A percentile compares a stretch with the other conserved stretches of the same genome.
Evolutionary conservation across 2,888 invertebrate species (phyloP).

Genomic region (Eilema caniola): DNA sequence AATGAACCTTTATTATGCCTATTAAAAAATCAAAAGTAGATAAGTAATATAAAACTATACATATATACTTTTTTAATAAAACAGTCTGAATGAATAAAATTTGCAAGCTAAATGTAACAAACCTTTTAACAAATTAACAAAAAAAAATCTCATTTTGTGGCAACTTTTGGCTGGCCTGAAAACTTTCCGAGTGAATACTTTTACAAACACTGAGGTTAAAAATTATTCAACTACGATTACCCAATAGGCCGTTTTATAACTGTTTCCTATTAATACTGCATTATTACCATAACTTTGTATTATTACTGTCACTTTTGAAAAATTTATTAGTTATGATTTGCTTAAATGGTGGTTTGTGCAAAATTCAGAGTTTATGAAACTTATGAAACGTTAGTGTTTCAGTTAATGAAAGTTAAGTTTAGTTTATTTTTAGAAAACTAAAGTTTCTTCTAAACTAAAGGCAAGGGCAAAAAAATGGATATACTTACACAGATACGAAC

Average conservation of each 20-base stretch:
- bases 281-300: too few species aligned
- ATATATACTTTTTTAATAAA: constrained; percentile 19
- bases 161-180: constrained; percentile 36
- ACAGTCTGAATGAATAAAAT: constrained; percentile 31
- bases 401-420: too few species aligned
- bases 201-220: constrained; percentile 44
- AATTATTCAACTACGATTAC: constrained; percentile 51
- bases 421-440: too few species aligned
- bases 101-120: constrained; percentile 28
- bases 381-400: too few species aligned
- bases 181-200: constrained; percentile 46
- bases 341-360: too few species aligned
- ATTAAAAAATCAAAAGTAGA: too few species aligned
- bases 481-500: too few species aligned
- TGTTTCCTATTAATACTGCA: constrained; percentile 27
- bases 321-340: background rate
- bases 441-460: too few species aligned
- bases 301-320: constrained; percentile 16
- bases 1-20: too few species aligned
- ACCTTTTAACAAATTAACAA: constrained; percentile 49
- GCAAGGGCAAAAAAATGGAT: too few species aligned
- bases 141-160: constrained; percentile 41
- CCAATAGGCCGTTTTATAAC: constrained; percentile 41
- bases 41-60: background rate
- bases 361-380: too few species aligned